Evolutionary conservation across 2,797 vertebrate species (phyloP).

Genomic region (Salarias fasciatus): DNA sequence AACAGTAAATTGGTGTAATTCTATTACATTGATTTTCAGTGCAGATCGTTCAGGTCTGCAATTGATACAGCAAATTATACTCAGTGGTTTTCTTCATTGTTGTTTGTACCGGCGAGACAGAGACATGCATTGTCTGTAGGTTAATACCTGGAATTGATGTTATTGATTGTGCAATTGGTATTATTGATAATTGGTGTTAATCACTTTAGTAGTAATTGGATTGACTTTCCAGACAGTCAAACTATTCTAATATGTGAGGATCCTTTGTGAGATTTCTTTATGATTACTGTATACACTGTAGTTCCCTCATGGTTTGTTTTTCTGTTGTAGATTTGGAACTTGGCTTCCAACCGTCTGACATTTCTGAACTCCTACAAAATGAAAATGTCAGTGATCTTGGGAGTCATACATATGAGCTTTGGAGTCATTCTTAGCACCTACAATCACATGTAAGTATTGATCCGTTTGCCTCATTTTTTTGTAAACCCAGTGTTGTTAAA

Average conservation of each 20-base stretch:
- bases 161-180: neutral
- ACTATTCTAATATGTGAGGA: too few species aligned
- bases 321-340: slow-evolving; percentile 92
- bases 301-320: too few species aligned
- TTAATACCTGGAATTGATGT: neutral
- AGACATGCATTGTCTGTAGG: neutral
- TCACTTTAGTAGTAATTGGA: too few species aligned
- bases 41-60: neutral
- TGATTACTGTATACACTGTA: too few species aligned
- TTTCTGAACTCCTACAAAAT: slow-evolving; percentile 99
- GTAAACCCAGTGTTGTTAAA: neutral
- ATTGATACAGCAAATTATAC: neutral
- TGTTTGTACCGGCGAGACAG: neutral
- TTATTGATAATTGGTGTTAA: too few species aligned
- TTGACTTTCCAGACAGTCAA: too few species aligned
- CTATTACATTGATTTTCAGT: neutral
- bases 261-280: too few species aligned
- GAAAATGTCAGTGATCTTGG: slow-evolving; percentile 99
- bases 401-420: slow-evolving; percentile 94
- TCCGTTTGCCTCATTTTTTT: neutral
- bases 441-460: slow-evolving; percentile 92
- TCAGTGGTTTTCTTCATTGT: too few species aligned
- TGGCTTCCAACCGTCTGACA: slow-evolving; percentile 92
- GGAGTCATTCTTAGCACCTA: slow-evolving; percentile 91
- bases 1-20: neutral